Conservation (phyloP, 2,113 vertebrate genomes). For the Megatriorchis doriae region DNA sequence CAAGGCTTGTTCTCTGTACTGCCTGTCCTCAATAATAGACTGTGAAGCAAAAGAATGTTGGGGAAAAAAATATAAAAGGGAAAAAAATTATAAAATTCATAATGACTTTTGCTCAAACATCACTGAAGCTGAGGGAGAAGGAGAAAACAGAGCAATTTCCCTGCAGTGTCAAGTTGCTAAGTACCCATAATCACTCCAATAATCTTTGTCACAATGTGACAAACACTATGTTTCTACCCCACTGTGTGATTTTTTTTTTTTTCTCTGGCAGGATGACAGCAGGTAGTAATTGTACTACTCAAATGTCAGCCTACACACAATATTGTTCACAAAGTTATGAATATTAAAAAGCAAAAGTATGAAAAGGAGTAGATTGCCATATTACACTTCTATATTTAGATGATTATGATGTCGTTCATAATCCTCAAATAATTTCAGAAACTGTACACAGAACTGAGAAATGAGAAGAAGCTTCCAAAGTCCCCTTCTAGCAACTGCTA, state of each 20-base stretch:
- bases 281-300: constrained; percentile 53
- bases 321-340: constrained; percentile 17
- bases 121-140: not conserved
- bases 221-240: not conserved
- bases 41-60: not conserved
- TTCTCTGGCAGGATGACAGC: constrained; percentile 38
- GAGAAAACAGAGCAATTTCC: not conserved
- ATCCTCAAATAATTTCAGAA: not conserved
- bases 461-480: not conserved
- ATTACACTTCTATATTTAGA: constrained; percentile 29
- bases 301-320: constrained; percentile 44
- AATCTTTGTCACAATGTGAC: constrained; percentile 20
- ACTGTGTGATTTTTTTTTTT: not conserved
- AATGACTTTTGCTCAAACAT: not conserved
- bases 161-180: constrained; percentile 18
- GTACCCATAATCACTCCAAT: not conserved
- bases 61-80: too few relatives aligned
- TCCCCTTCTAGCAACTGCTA: not conserved
- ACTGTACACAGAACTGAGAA: not conserved
- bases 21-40: not conserved
- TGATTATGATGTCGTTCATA: not conserved
- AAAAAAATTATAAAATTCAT: not conserved
- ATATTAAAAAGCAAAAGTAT: not conserved
- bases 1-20: not conserved
- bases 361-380: constrained; percentile 16